Percentiles rank a stretch among this genome's conserved stretches.
These are phyloP conservation scores for Magallana ariakensis DNA, from an alignment of 1,140 invertebrate species.

Conservation along the genomic window DNA sequence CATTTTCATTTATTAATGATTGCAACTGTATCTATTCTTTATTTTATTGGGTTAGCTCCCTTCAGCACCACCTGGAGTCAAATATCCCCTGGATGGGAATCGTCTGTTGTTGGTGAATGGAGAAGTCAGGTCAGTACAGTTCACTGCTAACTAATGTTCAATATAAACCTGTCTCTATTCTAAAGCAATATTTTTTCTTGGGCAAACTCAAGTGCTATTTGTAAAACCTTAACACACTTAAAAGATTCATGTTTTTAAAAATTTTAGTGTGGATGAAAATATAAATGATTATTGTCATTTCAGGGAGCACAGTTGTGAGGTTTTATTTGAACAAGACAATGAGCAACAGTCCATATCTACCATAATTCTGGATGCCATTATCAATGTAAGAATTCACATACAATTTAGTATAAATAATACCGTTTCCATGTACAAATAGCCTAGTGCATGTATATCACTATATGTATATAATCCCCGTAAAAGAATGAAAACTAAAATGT, in stretches of 20 bases:
- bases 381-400: slow-evolving; percentile 82
- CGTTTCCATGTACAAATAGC: too few species aligned
- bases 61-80: slow-evolving; percentile 81
- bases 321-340: slow-evolving; percentile 91
- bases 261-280: too few species aligned
- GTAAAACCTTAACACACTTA: too few species aligned
- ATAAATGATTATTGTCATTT: slow-evolving; percentile 36
- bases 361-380: slow-evolving; percentile 90
- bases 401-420: too few species aligned
- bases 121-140: slow-evolving; percentile 69
- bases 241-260: too few species aligned
- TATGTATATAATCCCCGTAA: too few species aligned
- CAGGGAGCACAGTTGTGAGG: slow-evolving; percentile 89
- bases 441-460: too few species aligned
- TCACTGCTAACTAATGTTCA: too few species aligned
- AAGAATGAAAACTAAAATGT: neutral
- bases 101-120: slow-evolving; percentile 85
- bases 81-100: slow-evolving; percentile 87
- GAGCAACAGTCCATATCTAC: slow-evolving; percentile 91
- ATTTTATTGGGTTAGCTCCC: slow-evolving; percentile 64
- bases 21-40: too few species aligned
- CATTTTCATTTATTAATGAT: too few species aligned
- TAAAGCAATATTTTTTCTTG: too few species aligned
- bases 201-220: too few species aligned
- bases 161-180: neutral